These are phyloP conservation scores for Nudaria mundana DNA, from an alignment of 2,888 invertebrate species.

Conservation along the genomic window DNA sequence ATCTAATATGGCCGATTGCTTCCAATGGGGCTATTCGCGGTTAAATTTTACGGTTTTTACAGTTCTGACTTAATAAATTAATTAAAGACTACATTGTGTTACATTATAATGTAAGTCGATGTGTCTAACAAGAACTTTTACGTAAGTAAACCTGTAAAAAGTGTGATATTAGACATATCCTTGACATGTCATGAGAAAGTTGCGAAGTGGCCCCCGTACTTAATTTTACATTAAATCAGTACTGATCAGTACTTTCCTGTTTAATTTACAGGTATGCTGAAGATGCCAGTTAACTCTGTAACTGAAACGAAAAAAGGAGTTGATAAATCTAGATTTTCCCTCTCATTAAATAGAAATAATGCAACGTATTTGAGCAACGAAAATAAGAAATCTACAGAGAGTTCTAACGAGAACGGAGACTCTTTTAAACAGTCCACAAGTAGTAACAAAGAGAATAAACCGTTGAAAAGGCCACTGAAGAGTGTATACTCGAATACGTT, in stretches of 20 bases:
- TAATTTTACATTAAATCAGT: too few relatives aligned
- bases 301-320: conserved; percentile 69
- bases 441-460: conserved; percentile 69
- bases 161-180: conserved; percentile 45
- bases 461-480: conserved; percentile 59
- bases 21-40: conserved; percentile 59
- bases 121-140: conserved; percentile 56
- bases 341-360: conserved; percentile 72
- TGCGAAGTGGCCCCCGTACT: conserved; percentile 44
- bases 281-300: conserved; percentile 78
- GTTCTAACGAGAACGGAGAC: conserved; percentile 45
- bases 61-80: conserved; percentile 46
- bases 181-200: conserved; percentile 68
- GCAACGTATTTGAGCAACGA: conserved; percentile 61
- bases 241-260: conserved; percentile 17
- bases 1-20: conserved; percentile 70
- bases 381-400: conserved; percentile 48
- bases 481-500: conserved; percentile 64
- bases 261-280: conserved; percentile 72
- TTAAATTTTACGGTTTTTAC: conserved; percentile 52
- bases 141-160: conserved; percentile 55
- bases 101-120: conserved; percentile 74
- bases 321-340: conserved; percentile 65
- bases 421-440: conserved; percentile 38
- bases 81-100: conserved; percentile 52